Percentiles rank a stretch among this genome's conserved stretches.
Evolutionary conservation across 2,888 invertebrate genomes (phyloP).

Genomic region (Hirudinaria manillensis): DNA sequence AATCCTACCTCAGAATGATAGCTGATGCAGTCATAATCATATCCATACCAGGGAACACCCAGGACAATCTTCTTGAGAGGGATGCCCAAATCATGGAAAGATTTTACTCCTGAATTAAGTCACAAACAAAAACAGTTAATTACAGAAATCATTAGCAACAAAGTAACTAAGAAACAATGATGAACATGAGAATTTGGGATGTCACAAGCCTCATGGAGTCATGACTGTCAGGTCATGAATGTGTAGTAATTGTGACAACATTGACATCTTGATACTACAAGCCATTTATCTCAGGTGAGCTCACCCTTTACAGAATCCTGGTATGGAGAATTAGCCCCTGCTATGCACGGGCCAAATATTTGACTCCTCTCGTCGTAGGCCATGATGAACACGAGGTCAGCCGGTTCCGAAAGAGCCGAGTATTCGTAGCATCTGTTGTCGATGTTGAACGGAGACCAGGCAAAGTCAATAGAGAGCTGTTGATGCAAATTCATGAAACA

Average conservation of each 20-base stretch:
- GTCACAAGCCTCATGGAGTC: no score
- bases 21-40: slow-evolving; percentile 50
- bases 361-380: slow-evolving; percentile 55
- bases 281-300: not conserved
- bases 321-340: slow-evolving; percentile 47
- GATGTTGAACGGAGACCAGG: slow-evolving; percentile 53
- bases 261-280: not conserved
- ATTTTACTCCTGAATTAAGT: slow-evolving; percentile 44
- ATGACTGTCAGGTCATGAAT: not conserved
- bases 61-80: slow-evolving; percentile 48
- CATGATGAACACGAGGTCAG: slow-evolving; percentile 54
- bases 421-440: slow-evolving; percentile 54
- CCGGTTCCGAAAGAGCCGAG: slow-evolving; percentile 44
- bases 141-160: no score
- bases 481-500: not conserved
- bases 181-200: no score
- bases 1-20: slow-evolving; percentile 25
- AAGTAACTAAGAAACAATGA: not conserved
- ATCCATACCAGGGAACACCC: slow-evolving; percentile 56
- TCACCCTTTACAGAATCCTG: not conserved
- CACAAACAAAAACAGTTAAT: no score
- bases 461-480: slow-evolving; percentile 54
- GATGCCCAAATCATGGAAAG: slow-evolving; percentile 47
- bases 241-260: not conserved
- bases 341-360: slow-evolving; percentile 48